Evolutionary conservation across 1,140 invertebrate genomes (phyloP).

Genomic region (Atta cephalotes): DNA sequence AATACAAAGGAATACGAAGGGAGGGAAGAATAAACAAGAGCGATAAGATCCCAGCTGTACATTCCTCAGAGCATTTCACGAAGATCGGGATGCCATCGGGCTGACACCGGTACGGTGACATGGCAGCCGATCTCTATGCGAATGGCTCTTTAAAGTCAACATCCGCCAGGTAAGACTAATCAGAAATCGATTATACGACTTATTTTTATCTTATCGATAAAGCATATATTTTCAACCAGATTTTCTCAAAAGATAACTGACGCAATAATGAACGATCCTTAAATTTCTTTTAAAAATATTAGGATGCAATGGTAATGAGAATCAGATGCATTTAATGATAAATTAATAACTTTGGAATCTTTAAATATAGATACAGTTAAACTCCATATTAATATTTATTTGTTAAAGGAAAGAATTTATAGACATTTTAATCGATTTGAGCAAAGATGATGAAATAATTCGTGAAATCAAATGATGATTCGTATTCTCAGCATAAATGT

Average conservation of each 20-base stretch:
- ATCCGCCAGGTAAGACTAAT: conserved; percentile 76
- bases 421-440: not conserved
- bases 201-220: not conserved
- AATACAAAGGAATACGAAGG: not conserved
- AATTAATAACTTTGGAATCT: not conserved
- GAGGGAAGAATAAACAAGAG: not conserved
- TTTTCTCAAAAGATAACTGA: not conserved
- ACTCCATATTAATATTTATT: not conserved
- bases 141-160: conserved; percentile 80
- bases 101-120: conserved; percentile 62
- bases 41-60: not conserved
- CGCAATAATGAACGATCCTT: not conserved
- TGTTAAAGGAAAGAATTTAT: not conserved
- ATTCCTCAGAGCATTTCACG: not conserved
- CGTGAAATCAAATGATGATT: not conserved
- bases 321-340: not conserved
- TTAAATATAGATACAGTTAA: not conserved
- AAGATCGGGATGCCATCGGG: conserved; percentile 52
- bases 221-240: not conserved
- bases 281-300: not conserved
- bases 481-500: conserved; percentile 16
- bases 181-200: conserved; percentile 41
- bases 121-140: conserved; percentile 82
- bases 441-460: not conserved
- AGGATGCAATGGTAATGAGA: not conserved